Conservation (phyloP, 35 echinoderm and acorn worm species). For the Diadema setosum region DNA sequence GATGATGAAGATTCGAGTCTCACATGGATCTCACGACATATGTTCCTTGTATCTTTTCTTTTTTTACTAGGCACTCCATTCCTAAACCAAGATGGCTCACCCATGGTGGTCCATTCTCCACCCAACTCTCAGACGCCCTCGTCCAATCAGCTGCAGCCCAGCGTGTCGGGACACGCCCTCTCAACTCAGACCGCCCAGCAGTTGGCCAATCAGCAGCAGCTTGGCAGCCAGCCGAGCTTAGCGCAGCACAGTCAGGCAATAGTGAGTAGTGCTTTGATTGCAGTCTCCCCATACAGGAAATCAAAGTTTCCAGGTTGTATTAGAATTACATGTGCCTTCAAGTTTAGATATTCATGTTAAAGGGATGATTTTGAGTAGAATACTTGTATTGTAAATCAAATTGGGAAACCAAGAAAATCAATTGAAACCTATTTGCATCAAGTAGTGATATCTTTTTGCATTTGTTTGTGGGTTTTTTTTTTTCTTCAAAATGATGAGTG, state of each 20-base stretch:
- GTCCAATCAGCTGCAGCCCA: slow-evolving; percentile 38
- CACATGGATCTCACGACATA: not conserved
- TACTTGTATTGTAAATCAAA: too few species aligned
- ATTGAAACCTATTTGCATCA: too few species aligned
- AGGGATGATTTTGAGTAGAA: too few species aligned
- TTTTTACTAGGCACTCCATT: slow-evolving; percentile 55
- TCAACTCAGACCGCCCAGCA: slow-evolving; percentile 27
- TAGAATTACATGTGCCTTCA: too few species aligned
- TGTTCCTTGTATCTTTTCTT: not conserved
- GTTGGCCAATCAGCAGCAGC: slow-evolving; percentile 16
- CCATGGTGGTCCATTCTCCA: slow-evolving; percentile 70
- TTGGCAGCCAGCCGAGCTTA: slow-evolving; percentile 17
- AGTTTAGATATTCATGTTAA: too few species aligned
- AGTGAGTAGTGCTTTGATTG: not conserved
- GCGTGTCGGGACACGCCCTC: slow-evolving; percentile 13
- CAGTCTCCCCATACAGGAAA: too few species aligned
- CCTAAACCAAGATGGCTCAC: slow-evolving; percentile 76
- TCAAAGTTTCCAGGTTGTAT: too few species aligned
- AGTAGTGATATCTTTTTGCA: too few species aligned
- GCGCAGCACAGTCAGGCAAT: slow-evolving; percentile 17
- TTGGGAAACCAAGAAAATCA: too few species aligned
- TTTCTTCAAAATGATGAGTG: too few species aligned
- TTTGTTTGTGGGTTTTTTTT: too few species aligned
- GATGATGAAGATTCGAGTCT: too few species aligned
- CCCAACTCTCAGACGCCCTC: not conserved